Evolutionary conservation across 2,888 invertebrate genomes (phyloP).

Genomic region (Lasioglossum vierecki): DNA sequence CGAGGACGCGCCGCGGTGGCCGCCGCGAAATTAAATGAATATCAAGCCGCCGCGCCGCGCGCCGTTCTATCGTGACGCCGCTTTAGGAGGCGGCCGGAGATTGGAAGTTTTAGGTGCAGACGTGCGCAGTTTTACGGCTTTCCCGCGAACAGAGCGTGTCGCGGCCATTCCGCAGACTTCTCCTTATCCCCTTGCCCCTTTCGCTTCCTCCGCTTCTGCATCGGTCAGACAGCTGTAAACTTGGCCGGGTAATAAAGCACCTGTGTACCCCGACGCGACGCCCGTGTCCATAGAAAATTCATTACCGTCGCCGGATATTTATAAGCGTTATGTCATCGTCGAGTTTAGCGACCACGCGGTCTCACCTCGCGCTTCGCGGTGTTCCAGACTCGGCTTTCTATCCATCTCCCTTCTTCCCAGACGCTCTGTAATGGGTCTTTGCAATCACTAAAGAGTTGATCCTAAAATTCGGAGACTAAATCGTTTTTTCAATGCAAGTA

Average conservation of each 20-base stretch:
- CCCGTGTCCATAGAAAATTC: conserved; percentile 55
- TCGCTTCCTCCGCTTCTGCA: background rate
- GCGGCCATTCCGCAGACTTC: conserved; percentile 69
- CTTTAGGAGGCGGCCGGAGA: conserved; percentile 55
- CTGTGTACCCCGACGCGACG: conserved; percentile 40
- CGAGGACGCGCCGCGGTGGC: background rate
- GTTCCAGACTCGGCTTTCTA: background rate
- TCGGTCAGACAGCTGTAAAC: conserved; percentile 57
- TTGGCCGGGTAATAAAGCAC: conserved; percentile 58
- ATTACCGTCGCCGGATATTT: conserved; percentile 48
- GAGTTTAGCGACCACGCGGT: conserved; percentile 13
- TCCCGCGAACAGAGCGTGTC: conserved; percentile 78
- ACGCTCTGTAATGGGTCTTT: background rate
- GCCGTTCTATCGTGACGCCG: conserved; percentile 34
- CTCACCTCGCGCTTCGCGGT: background rate
- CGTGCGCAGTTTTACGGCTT: conserved; percentile 77
- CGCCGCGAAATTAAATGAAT: conserved; percentile 48
- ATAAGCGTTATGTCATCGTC: conserved; percentile 51
- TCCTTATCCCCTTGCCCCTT: conserved; percentile 22
- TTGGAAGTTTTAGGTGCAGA: conserved; percentile 71
- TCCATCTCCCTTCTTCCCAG: background rate
- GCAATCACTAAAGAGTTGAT: background rate
- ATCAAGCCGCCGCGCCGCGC: conserved; percentile 23
- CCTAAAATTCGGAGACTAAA: background rate
- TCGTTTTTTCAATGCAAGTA: background rate